A percentile compares a stretch with the other conserved stretches of the same genome.
Conservation (phyloP, 2,113 vertebrate species). For the Ochotona princeps region DNA sequence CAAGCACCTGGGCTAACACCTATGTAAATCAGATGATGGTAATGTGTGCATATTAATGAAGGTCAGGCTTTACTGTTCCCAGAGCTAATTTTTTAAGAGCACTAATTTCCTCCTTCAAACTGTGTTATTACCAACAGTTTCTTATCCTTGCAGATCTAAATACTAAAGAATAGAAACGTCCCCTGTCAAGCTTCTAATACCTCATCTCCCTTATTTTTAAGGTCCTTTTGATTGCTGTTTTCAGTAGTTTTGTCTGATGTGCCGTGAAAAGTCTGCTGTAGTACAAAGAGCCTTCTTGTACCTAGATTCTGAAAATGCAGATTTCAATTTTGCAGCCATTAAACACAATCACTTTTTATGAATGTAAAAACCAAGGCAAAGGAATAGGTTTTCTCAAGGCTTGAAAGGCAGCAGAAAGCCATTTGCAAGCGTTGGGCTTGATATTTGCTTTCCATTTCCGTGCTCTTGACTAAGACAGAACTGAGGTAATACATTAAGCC, state of each 20-base stretch:
- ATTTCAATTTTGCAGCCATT: slow-evolving; percentile 30
- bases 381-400: not conserved
- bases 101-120: slow-evolving; percentile 59
- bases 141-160: slow-evolving; percentile 53
- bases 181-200: not conserved
- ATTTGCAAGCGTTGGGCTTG: not conserved
- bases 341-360: not conserved
- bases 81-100: slow-evolving; percentile 71
- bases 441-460: not conserved
- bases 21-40: slow-evolving; percentile 86
- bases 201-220: slow-evolving; percentile 58
- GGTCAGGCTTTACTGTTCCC: slow-evolving; percentile 81
- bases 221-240: slow-evolving; percentile 47
- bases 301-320: slow-evolving; percentile 39
- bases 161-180: slow-evolving; percentile 54
- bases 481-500: not conserved
- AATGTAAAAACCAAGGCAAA: not conserved
- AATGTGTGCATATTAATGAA: slow-evolving; percentile 87
- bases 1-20: slow-evolving; percentile 85
- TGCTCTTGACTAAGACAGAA: not conserved
- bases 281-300: slow-evolving; percentile 4
- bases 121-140: slow-evolving; percentile 78
- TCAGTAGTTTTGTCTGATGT: slow-evolving; percentile 27
- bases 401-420: not conserved
- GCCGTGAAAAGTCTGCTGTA: not conserved